Base-by-base conservation (phyloP, 1,140 invertebrate genomes). In the Penaeus japonicus region DNA sequence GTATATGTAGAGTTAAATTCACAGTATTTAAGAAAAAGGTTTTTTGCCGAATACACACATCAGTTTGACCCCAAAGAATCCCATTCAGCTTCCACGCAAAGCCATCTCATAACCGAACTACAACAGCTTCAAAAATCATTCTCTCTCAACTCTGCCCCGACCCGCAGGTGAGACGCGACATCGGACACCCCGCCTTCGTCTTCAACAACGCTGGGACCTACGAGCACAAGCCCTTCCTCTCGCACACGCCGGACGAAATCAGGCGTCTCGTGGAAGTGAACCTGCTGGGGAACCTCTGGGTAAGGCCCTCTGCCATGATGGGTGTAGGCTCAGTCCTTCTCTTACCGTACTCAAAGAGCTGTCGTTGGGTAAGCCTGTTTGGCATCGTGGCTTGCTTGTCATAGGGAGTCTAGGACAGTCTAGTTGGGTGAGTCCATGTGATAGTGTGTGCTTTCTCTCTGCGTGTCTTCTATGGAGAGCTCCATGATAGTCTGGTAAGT, bases 131-230 rank as follows among this genome's bases (percentile, higher is more conserved):
- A 4, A n/a, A 27, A n/a, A 5, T 65, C 22, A 15, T 0, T 5
- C 5, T 15, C 62, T 65, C 18, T 27, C 62, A n/a, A 35, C 47
- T 20, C 30, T 27, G 18, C 32, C 22, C 24, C 10, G 20, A 0
- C 62, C 35, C 30, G 53, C 85, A 87, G 85, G 75, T 87, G 17
- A 47, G 82, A 24, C 27, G 55, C 15, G 91, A 92, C 22, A 90
- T 93, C 55, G 95, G 95, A 47, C 93, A 94, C 91, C 92, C 96
- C 7, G 94, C 94, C 54, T 95, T 97, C 89, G 92, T 97, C 85
- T 93, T 97, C 1, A 97, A 97, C 92, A 98, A 98, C 93, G 97
- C 97, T 1, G 97, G 96, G 27, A 96, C 97, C 77, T 96, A 97
- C 95, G 96, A 96, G 0, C 95, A 95, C 91, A 94, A 95, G 90